These are phyloP conservation scores for Manis pentadactyla DNA, from an alignment of 2,797 vertebrate species.

Conservation along the genomic window DNA sequence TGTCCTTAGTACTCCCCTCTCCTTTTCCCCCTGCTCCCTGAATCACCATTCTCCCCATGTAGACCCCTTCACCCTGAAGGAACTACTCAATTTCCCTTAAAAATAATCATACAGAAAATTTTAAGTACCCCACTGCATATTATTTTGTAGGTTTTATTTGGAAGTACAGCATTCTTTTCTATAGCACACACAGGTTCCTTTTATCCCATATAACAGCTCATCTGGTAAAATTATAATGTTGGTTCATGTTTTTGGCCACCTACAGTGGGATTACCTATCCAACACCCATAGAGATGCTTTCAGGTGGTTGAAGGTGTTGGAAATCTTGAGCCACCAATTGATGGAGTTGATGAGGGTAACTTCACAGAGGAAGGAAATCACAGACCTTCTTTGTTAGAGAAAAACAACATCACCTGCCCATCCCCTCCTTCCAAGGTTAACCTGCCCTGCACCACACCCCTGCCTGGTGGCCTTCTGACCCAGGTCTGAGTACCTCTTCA, in stretches of 20 bases:
- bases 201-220: no score
- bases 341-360: background rate
- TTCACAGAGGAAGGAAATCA: background rate
- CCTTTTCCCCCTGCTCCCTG: background rate
- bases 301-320: background rate
- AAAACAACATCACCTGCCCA: background rate
- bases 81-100: background rate
- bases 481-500: background rate
- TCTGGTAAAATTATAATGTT: background rate
- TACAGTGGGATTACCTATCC: background rate
- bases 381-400: background rate
- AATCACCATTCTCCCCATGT: background rate
- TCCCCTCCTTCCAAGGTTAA: background rate
- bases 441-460: accelerated
- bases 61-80: background rate
- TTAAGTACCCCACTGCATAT: background rate
- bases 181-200: background rate
- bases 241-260: background rate
- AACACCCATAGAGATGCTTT: background rate
- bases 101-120: background rate
- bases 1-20: background rate
- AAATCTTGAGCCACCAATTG: background rate
- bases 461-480: background rate
- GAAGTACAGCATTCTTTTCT: background rate
- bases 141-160: background rate